These are phyloP conservation scores for Cyclura pinguis DNA, from an alignment of 2,797 vertebrate species.

Conservation along the genomic window DNA sequence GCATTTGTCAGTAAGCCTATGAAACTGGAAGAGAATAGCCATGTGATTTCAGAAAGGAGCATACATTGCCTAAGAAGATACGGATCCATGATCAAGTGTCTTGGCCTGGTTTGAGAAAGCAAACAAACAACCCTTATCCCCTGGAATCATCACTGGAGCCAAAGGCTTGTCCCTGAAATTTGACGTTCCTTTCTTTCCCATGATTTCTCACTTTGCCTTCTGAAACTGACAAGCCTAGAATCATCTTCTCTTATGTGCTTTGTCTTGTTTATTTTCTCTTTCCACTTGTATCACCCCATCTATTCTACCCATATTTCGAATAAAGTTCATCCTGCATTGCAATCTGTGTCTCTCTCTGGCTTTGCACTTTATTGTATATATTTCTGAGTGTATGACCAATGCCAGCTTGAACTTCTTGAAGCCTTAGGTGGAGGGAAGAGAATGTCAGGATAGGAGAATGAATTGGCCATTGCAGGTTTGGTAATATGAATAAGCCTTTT, in stretches of 20 bases:
- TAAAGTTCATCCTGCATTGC: not conserved
- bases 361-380: not conserved
- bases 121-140: not conserved
- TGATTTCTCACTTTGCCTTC: too few relatives aligned
- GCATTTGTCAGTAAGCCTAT: too few relatives aligned
- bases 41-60: not conserved
- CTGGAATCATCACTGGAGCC: not conserved
- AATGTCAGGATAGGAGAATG: too few relatives aligned
- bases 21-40: not conserved
- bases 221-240: not conserved
- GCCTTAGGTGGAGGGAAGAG: too few relatives aligned
- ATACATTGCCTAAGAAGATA: not conserved
- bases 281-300: not conserved
- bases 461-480: too few relatives aligned
- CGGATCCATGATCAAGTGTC: too few relatives aligned
- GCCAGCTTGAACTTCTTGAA: too few relatives aligned
- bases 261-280: not conserved
- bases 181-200: too few relatives aligned
- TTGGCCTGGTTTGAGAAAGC: too few relatives aligned
- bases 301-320: not conserved
- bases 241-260: rapidly evolving
- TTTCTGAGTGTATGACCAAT: too few relatives aligned
- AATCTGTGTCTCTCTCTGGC: not conserved
- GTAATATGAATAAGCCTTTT: too few relatives aligned
- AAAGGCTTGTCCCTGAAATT: too few relatives aligned